Percentiles rank a stretch among this genome's conserved stretches.
Conservation (phyloP, 2,797 vertebrate genomes). For the Mormyrus hasselquistii region DNA sequence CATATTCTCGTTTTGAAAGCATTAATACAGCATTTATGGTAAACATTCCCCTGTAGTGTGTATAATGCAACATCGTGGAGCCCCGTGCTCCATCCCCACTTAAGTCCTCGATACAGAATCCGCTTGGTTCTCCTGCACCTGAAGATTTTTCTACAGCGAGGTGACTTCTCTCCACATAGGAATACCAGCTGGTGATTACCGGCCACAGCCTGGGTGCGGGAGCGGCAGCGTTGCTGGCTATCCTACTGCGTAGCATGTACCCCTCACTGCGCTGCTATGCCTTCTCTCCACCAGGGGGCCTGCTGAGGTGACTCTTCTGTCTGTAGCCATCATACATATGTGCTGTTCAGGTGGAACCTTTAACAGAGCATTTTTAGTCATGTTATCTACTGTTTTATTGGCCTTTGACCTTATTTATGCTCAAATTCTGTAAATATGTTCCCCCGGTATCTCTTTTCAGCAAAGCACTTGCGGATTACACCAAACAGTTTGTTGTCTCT, state of each 20-base stretch:
- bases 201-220: conserved; percentile 94
- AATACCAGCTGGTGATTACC: conserved; percentile 84
- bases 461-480: conserved; percentile 85
- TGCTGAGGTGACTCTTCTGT: conserved; percentile 72
- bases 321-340: background rate
- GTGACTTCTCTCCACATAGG: conserved; percentile 54
- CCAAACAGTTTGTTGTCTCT: conserved; percentile 82
- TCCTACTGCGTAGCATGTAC: conserved; percentile 72
- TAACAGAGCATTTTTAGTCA: background rate
- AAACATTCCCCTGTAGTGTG: background rate
- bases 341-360: background rate
- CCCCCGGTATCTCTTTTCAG: conserved; percentile 50
- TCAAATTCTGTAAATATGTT: background rate
- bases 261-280: conserved; percentile 77
- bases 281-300: conserved; percentile 92
- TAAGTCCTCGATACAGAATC: background rate
- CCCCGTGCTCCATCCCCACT: background rate
- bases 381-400: background rate
- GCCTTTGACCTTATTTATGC: background rate
- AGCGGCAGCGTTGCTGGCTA: conserved; percentile 73
- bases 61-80: background rate
- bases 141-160: background rate
- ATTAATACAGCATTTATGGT: background rate
- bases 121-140: background rate
- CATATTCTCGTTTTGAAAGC: background rate